phyloP scores from a whole-genome alignment of 2,113 vertebrate genomes.

The Anoura caudifer region DNA sequence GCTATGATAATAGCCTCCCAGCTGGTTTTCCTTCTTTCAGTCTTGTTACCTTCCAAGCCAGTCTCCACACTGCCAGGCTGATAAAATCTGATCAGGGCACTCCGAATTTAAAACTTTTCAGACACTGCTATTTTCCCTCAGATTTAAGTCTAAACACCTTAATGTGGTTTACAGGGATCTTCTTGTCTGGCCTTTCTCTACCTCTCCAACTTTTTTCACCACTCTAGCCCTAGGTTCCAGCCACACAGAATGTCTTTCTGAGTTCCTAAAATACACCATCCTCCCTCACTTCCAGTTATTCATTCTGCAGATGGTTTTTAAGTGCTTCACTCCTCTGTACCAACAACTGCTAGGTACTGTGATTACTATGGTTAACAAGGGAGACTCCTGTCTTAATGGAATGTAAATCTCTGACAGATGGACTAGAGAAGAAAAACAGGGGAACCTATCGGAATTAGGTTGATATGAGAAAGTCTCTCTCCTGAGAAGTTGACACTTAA shows the following conservation, averaged over 20 bases:
- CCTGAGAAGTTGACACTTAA: neutral
- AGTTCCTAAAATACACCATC: neutral
- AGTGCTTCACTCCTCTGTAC: neutral
- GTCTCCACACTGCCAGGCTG: neutral
- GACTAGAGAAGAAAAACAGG: neutral
- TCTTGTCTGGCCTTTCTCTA: neutral
- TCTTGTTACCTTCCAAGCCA: neutral
- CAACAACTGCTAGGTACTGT: neutral
- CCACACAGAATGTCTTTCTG: neutral
- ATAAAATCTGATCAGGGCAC: neutral
- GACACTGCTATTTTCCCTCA: neutral
- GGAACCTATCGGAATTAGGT: neutral
- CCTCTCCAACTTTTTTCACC: neutral
- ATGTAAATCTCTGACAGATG: neutral
- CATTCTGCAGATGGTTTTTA: neutral
- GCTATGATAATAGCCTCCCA: neutral
- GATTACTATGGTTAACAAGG: neutral
- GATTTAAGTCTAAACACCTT: neutral
- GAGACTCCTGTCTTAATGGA: neutral
- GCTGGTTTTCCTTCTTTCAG: neutral
- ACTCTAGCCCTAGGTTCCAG: neutral
- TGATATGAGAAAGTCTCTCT: neutral
- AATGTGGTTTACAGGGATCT: neutral
- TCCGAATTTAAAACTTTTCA: neutral
- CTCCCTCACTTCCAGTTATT: neutral